These are phyloP conservation scores for Trachelus iudaicus DNA, from an alignment of 2,888 invertebrate genomes.

Conservation along the genomic window DNA sequence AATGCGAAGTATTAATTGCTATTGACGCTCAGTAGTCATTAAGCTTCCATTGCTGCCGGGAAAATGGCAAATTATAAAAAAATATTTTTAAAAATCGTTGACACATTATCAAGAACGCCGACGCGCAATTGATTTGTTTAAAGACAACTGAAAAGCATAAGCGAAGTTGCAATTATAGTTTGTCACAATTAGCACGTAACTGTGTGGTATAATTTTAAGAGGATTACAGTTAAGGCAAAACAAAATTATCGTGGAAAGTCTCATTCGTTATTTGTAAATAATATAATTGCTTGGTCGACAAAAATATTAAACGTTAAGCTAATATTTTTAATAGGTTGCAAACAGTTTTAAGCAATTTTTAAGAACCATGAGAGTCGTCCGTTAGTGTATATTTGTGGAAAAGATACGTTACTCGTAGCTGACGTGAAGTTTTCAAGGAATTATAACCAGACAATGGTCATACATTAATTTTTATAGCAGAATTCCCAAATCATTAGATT, in stretches of 20 bases:
- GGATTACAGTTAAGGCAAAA: not conserved
- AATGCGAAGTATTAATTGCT: not conserved
- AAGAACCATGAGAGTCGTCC: not conserved
- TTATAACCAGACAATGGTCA: not conserved
- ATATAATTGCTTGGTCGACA: not conserved
- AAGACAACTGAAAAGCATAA: not conserved
- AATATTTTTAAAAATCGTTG: not conserved
- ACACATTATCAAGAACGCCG: not conserved
- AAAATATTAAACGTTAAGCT: not conserved
- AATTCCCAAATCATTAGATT: not conserved
- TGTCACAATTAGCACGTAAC: not conserved
- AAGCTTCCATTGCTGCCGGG: not conserved
- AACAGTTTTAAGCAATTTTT: not conserved
- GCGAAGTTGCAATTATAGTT: not conserved
- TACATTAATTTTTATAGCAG: not conserved
- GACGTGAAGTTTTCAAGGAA: not conserved
- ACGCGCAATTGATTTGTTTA: not conserved
- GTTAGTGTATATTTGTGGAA: no score
- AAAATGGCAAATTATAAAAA: not conserved
- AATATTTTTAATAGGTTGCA: not conserved
- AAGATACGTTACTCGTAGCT: no score
- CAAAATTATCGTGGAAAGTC: not conserved
- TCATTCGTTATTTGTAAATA: not conserved
- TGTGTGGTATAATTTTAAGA: not conserved
- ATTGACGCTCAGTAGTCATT: not conserved